A percentile compares a stretch with the other conserved stretches of the same genome.
Evolutionary conservation across 2,888 invertebrate genomes (phyloP).

Genomic region (Microdon myrmicae): DNA sequence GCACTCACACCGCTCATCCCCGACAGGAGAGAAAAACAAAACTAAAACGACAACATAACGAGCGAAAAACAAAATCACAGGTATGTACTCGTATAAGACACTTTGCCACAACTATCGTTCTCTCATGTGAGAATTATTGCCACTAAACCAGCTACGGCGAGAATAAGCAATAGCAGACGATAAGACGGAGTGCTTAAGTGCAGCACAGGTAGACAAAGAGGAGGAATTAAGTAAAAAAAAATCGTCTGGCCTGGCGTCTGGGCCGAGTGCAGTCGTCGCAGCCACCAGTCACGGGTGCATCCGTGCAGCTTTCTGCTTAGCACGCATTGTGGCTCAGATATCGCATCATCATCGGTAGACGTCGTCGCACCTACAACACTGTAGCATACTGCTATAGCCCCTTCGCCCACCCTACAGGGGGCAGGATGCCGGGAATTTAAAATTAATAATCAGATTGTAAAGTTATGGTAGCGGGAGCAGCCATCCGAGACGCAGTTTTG

Average conservation of each 20-base stretch:
- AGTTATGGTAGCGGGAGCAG: conserved; percentile 20
- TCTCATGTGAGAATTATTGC: conserved; percentile 38
- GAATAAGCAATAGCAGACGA: conserved; percentile 6
- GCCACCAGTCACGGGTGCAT: conserved; percentile 14
- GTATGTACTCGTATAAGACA: too few species aligned
- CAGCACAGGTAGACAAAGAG: conserved; percentile 41
- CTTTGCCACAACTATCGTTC: conserved; percentile 37
- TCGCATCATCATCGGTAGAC: conserved; percentile 17
- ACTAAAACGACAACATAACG: conserved; percentile 1
- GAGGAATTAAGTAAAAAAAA: conserved; percentile 47
- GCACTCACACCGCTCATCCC: conserved; percentile 10
- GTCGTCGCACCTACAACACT: conserved; percentile 12
- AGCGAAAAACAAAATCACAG: conserved; percentile 6
- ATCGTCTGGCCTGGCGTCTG: conserved; percentile 47
- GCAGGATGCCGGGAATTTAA: conserved; percentile 7
- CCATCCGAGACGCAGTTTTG: conserved; percentile 27
- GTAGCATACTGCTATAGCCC: neutral
- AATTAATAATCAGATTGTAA: conserved; percentile 31
- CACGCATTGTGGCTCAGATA: conserved; percentile 30
- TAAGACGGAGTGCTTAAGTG: conserved; percentile 35
- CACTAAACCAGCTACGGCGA: conserved; percentile 16
- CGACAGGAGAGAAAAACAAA: conserved; percentile 19
- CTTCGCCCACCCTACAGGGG: neutral
- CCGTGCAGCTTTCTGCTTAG: conserved; percentile 28
- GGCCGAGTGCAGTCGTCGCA: conserved; percentile 27